Conservation (phyloP, 1,140 invertebrate genomes). For the Drosophila cardini region DNA sequence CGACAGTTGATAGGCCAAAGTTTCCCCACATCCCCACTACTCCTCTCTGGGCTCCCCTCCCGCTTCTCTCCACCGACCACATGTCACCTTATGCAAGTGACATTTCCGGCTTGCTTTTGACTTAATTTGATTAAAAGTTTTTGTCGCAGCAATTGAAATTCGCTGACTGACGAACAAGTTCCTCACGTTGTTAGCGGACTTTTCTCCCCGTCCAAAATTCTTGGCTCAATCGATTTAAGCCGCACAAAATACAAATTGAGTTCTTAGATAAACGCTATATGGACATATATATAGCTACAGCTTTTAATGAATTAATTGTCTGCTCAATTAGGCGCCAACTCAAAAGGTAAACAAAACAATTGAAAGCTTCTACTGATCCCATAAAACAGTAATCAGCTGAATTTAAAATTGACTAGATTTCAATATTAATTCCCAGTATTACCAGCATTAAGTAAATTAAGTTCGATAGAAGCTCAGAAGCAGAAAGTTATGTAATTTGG, state of each 20-base stretch:
- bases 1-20: conserved; percentile 64
- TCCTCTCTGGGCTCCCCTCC: neutral
- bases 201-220: neutral
- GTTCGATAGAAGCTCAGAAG: neutral
- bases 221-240: conserved; percentile 55
- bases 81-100: conserved; percentile 74
- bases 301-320: conserved; percentile 77
- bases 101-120: conserved; percentile 72
- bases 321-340: conserved; percentile 70
- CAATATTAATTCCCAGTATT: conserved; percentile 1
- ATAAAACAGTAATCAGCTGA: conserved; percentile 17
- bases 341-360: conserved; percentile 24
- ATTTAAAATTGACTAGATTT: conserved; percentile 4
- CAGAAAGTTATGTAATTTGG: neutral
- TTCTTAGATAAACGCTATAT: conserved; percentile 22
- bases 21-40: conserved; percentile 32
- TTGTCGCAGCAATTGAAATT: conserved; percentile 61
- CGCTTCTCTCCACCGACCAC: conserved; percentile 28
- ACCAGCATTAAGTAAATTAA: neutral
- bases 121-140: conserved; percentile 82
- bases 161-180: conserved; percentile 23
- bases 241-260: conserved; percentile 50
- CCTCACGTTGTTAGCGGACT: conserved; percentile 19
- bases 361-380: conserved; percentile 7
- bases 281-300: conserved; percentile 13